phyloP scores from a whole-genome alignment of 2,888 invertebrate species.

The Gibbula magus region DNA sequence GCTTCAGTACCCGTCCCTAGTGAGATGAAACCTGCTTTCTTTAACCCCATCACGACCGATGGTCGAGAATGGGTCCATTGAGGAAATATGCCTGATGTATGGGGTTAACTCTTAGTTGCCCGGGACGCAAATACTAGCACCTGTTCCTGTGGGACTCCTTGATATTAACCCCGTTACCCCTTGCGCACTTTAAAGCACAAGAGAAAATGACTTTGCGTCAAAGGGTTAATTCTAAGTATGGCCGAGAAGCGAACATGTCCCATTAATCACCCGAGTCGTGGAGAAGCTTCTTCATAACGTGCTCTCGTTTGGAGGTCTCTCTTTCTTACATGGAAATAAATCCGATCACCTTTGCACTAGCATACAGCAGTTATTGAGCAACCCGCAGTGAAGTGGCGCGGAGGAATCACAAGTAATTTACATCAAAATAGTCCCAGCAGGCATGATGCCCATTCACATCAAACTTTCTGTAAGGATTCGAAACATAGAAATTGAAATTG shows the following conservation, averaged over 20 bases:
- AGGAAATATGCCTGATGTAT: too few species aligned
- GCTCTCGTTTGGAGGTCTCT: neutral
- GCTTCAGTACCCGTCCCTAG: neutral
- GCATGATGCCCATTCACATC: slow-evolving; percentile 1
- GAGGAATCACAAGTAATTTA: slow-evolving; percentile 20
- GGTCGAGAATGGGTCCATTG: too few species aligned
- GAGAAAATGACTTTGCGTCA: too few species aligned
- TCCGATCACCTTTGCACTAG: slow-evolving; percentile 9
- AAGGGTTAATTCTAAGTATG: neutral
- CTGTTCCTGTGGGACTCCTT: too few species aligned
- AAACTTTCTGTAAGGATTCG: slow-evolving; percentile 9
- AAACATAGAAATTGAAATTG: slow-evolving; percentile 13
- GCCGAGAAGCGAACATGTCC: neutral
- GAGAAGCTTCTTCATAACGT: slow-evolving; percentile 5
- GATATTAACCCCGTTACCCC: too few species aligned
- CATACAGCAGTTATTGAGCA: slow-evolving; percentile 12
- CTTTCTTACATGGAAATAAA: slow-evolving; percentile 15
- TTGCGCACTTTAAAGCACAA: too few species aligned
- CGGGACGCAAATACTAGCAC: too few species aligned
- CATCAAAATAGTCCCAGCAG: slow-evolving; percentile 25
- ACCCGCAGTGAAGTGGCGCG: slow-evolving; percentile 14
- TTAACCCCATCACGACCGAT: too few species aligned
- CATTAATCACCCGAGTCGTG: neutral
- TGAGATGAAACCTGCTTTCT: too few species aligned
- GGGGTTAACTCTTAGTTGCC: too few species aligned